These are phyloP conservation scores for Drosophila aldrichi DNA, from an alignment of 2,888 invertebrate species.

Conservation along the genomic window DNA sequence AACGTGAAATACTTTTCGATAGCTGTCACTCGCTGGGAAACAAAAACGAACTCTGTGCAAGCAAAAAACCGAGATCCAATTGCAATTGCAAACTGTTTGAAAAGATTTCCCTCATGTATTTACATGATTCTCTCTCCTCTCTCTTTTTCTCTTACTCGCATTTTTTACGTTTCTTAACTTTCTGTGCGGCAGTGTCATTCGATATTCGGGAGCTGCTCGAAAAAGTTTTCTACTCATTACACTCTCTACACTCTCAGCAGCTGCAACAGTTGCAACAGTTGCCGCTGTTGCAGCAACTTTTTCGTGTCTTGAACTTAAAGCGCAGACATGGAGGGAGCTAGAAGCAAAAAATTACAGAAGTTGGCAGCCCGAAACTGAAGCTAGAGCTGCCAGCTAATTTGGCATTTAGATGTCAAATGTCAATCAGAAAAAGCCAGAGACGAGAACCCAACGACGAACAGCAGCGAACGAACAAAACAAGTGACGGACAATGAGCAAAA, in stretches of 20 bases:
- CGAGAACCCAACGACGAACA: conserved; percentile 2
- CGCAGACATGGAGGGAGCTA: not conserved
- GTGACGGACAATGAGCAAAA: conserved; percentile 28
- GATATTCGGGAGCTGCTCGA: conserved; percentile 8
- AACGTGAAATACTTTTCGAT: not conserved
- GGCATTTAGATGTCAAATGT: conserved; percentile 81
- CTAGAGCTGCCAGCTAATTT: conserved; percentile 71
- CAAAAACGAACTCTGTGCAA: not conserved
- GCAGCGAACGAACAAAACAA: conserved; percentile 13
- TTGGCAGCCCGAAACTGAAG: conserved; percentile 17
- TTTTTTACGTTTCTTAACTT: conserved; percentile 22
- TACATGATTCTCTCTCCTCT: conserved; percentile 17
- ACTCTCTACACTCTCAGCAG: conserved; percentile 46
- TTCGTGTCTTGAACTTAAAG: conserved; percentile 44
- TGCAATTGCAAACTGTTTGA: conserved; percentile 18
- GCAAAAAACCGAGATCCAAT: conserved; percentile 8
- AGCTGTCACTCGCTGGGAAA: not conserved
- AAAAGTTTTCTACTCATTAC: conserved; percentile 69
- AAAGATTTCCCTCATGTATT: conserved; percentile 37
- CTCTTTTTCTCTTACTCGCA: not conserved
- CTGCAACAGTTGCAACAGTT: conserved; percentile 33
- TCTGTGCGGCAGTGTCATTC: conserved; percentile 29
- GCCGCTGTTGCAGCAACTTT: conserved; percentile 47
- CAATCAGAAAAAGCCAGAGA: conserved; percentile 61
- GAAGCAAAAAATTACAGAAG: not conserved